Evolutionary conservation across 1,140 invertebrate species (phyloP).

Genomic region (Drosophila jambulina): DNA sequence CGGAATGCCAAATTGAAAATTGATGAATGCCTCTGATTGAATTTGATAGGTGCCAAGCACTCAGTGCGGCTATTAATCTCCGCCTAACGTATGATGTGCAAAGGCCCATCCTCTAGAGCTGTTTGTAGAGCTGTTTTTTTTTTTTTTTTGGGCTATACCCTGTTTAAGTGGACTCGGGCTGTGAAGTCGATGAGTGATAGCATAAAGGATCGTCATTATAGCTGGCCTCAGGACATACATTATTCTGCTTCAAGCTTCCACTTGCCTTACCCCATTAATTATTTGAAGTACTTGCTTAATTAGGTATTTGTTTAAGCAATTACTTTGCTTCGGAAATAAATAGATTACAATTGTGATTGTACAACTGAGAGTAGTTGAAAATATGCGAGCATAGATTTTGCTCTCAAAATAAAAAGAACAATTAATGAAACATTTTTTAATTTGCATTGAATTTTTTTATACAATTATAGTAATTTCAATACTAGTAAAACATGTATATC

Average conservation of each 20-base stretch:
- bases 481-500: not conserved
- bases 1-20: conserved; percentile 81
- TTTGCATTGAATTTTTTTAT: not conserved
- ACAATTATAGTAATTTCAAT: not conserved
- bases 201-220: conserved; percentile 7
- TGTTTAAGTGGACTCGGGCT: not conserved
- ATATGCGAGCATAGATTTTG: too few species aligned
- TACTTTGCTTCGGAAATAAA: too few species aligned
- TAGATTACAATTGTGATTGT: not conserved
- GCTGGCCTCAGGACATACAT: not conserved
- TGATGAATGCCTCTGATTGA: conserved; percentile 83
- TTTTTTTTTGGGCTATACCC: conserved; percentile 1
- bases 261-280: not conserved
- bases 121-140: not conserved
- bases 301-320: not conserved
- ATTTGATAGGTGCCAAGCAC: conserved; percentile 83
- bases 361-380: not conserved
- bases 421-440: not conserved
- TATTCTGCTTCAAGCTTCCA: not conserved
- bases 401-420: not conserved
- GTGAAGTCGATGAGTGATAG: conserved; percentile 15
- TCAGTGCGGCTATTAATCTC: conserved; percentile 82
- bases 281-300: not conserved
- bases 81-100: conserved; percentile 70
- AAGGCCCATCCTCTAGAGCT: conserved; percentile 16